These are phyloP conservation scores for Chascanopsetta lugubris DNA, from an alignment of 2,113 vertebrate species.

Conservation along the genomic window DNA sequence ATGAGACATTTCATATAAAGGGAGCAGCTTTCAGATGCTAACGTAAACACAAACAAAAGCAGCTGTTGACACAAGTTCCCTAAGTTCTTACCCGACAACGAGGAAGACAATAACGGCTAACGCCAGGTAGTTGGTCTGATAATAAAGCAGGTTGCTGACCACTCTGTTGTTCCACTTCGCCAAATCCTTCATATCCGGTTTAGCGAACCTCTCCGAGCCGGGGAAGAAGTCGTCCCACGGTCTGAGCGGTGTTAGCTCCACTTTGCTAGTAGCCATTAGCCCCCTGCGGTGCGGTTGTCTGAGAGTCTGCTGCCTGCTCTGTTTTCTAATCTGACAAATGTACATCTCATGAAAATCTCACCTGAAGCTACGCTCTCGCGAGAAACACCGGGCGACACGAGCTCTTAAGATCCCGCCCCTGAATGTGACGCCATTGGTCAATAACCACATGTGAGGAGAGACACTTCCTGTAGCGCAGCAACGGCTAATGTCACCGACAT, in stretches of 20 bases:
- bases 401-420: not conserved
- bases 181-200: conserved; percentile 87
- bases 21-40: too few species aligned
- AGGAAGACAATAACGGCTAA: conserved; percentile 84
- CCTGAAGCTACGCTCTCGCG: conserved; percentile 35
- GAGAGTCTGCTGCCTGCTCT: too few species aligned
- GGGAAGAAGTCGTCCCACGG: conserved; percentile 92
- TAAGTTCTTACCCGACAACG: conserved; percentile 90
- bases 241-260: conserved; percentile 88
- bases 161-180: conserved; percentile 94
- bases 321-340: not conserved
- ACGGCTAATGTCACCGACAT: not conserved
- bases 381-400: not conserved
- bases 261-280: conserved; percentile 70
- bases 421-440: conserved; percentile 47
- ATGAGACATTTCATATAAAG: too few species aligned
- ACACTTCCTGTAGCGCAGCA: conserved; percentile 29
- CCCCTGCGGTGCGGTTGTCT: not conserved
- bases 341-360: not conserved
- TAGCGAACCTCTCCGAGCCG: conserved; percentile 85
- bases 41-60: too few species aligned
- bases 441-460: not conserved
- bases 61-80: not conserved
- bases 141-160: conserved; percentile 93
- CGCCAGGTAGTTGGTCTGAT: conserved; percentile 92